Evolutionary conservation across 1,140 invertebrate species (phyloP).

Genomic region (Andricus grossulariae): DNA sequence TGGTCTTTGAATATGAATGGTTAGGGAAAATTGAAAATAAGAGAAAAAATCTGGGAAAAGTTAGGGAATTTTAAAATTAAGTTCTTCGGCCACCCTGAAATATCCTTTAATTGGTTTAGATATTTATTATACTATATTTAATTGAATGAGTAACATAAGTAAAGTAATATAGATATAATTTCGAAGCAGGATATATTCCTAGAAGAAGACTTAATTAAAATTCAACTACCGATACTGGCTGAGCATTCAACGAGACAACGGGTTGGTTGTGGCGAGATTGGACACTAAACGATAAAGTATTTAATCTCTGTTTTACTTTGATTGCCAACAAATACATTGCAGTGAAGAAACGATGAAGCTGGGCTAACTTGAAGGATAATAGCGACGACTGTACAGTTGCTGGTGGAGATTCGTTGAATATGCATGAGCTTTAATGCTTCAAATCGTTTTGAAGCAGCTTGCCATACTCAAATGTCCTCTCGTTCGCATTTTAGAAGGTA

Average conservation of each 20-base stretch:
- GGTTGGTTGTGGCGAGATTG: constrained; percentile 3
- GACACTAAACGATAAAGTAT: constrained; percentile 14
- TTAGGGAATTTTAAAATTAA: too few species aligned
- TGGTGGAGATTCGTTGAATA: constrained; percentile 6
- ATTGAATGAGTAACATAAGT: too few species aligned
- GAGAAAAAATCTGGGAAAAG: too few species aligned
- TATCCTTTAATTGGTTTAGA: too few species aligned
- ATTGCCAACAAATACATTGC: constrained; percentile 25
- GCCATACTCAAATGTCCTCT: constrained; percentile 8
- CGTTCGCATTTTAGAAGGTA: background rate
- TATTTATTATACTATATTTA: too few species aligned
- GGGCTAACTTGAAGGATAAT: constrained; percentile 22
- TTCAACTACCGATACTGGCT: background rate
- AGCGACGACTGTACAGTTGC: background rate
- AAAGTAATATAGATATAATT: too few species aligned
- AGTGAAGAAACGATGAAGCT: constrained; percentile 23
- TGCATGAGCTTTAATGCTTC: constrained; percentile 23
- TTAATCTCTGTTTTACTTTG: constrained; percentile 28
- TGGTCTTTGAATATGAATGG: too few species aligned
- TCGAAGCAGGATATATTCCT: background rate
- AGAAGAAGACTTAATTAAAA: background rate
- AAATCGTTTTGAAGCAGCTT: constrained; percentile 13
- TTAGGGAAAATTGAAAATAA: too few species aligned
- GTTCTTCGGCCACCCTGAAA: too few species aligned
- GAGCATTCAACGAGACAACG: constrained; percentile 8